These are phyloP conservation scores for Listrodromus nycthemerus DNA, from an alignment of 2,888 invertebrate species.

Conservation along the genomic window DNA sequence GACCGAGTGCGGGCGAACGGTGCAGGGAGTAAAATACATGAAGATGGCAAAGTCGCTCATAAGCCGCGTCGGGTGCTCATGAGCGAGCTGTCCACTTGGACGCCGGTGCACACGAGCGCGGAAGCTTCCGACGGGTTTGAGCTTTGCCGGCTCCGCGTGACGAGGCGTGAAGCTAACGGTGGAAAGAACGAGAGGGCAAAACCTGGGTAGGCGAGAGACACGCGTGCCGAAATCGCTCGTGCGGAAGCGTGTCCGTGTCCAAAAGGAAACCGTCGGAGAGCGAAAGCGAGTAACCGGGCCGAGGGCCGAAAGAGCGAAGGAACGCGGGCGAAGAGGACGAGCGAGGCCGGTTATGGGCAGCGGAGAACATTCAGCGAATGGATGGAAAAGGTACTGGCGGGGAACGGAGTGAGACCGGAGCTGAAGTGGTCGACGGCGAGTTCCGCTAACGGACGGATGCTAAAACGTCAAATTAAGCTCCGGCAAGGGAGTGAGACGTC, in stretches of 20 bases:
- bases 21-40: conserved; percentile 10
- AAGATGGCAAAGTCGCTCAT: conserved; percentile 54
- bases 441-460: conserved; percentile 64
- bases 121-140: conserved; percentile 64
- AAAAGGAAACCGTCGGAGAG: conserved; percentile 45
- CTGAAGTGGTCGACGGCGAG: conserved; percentile 40
- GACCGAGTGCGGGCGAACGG: not conserved
- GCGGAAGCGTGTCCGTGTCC: conserved; percentile 72
- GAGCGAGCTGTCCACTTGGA: conserved; percentile 52
- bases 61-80: conserved; percentile 28
- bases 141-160: conserved; percentile 44
- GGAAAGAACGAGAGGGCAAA: conserved; percentile 17
- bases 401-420: conserved; percentile 23
- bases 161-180: conserved; percentile 56
- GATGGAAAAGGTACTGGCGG: conserved; percentile 48
- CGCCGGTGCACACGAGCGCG: conserved; percentile 49
- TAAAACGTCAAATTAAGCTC: conserved; percentile 68
- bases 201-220: conserved; percentile 38
- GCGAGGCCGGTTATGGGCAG: conserved; percentile 20
- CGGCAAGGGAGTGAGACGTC: conserved; percentile 62
- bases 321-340: conserved; percentile 24
- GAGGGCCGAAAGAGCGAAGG: conserved; percentile 58
- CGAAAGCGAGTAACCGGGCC: conserved; percentile 50
- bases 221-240: conserved; percentile 70
- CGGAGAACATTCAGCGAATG: conserved; percentile 44